Evolutionary conservation across 2,888 invertebrate species (phyloP).

Genomic region (Xanthorhoe spadicearia): DNA sequence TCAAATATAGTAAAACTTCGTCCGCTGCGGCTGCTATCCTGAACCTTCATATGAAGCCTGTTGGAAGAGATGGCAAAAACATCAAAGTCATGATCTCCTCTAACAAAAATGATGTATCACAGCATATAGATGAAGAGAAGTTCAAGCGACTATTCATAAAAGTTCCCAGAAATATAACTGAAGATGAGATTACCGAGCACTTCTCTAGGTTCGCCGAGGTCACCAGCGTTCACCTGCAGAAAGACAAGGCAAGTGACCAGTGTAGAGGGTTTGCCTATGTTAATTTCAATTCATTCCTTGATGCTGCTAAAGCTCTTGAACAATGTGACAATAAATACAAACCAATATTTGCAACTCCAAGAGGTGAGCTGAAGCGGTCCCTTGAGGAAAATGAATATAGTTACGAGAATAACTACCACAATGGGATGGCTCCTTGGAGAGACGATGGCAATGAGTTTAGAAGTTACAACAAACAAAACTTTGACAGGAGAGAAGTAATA

Average conservation of each 20-base stretch:
- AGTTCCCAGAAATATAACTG: conserved; percentile 91
- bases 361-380: conserved; percentile 79
- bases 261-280: conserved; percentile 96
- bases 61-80: conserved; percentile 90
- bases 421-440: conserved; percentile 29
- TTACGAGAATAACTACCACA: conserved; percentile 23
- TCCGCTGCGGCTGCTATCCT: conserved; percentile 95
- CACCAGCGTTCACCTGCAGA: conserved; percentile 90
- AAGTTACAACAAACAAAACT: conserved; percentile 43
- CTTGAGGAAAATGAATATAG: conserved; percentile 57
- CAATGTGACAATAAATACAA: conserved; percentile 93
- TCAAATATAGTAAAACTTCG: conserved; percentile 95
- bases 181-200: conserved; percentile 90
- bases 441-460: conserved; percentile 30
- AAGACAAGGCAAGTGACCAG: conserved; percentile 89
- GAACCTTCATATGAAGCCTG: conserved; percentile 91
- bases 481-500: conserved; percentile 46
- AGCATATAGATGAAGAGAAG: conserved; percentile 61
- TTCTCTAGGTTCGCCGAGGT: conserved; percentile 95
- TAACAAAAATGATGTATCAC: conserved; percentile 63
- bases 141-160: conserved; percentile 93
- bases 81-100: conserved; percentile 96
- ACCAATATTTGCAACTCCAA: conserved; percentile 96
- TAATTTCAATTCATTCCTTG: conserved; percentile 90
- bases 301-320: conserved; percentile 95